A percentile compares a stretch with the other conserved stretches of the same genome.
phyloP scores from a whole-genome alignment of 2,113 vertebrate species.

The Ovis canadensis region DNA sequence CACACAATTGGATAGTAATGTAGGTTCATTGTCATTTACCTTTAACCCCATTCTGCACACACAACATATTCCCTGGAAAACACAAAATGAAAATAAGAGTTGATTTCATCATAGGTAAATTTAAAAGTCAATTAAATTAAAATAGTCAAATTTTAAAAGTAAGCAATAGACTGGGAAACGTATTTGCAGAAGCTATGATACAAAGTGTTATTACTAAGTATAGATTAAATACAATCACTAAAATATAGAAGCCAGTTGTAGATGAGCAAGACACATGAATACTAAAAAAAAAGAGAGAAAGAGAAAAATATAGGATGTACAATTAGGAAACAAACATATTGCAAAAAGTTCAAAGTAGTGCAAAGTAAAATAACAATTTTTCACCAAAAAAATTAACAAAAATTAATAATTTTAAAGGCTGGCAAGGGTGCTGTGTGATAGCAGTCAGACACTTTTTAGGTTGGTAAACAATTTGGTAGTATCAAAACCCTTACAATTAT shows the following conservation, averaged over 20 bases:
- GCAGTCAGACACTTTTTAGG: not conserved
- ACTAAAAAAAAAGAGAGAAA: not conserved
- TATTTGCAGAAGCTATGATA: not conserved
- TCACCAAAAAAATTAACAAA: not conserved
- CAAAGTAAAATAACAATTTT: not conserved
- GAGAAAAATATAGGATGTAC: not conserved
- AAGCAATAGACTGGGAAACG: not conserved
- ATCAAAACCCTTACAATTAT: not conserved
- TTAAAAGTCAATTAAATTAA: not conserved
- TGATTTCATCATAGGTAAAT: not conserved
- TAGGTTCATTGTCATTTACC: not conserved
- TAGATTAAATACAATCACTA: not conserved
- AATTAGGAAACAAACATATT: not conserved
- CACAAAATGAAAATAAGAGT: not conserved
- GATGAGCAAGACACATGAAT: not conserved
- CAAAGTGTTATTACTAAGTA: not conserved
- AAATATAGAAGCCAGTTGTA: not conserved
- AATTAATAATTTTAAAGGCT: not conserved
- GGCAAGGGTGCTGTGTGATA: not conserved
- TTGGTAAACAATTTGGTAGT: not conserved
- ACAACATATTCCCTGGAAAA: not conserved
- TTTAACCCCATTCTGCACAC: not conserved
- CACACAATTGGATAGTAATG: not conserved
- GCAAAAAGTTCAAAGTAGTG: not conserved
- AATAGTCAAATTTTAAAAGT: not conserved